Conservation (phyloP, 2,797 vertebrate species). For the Parauchenoglanis punctatus region DNA sequence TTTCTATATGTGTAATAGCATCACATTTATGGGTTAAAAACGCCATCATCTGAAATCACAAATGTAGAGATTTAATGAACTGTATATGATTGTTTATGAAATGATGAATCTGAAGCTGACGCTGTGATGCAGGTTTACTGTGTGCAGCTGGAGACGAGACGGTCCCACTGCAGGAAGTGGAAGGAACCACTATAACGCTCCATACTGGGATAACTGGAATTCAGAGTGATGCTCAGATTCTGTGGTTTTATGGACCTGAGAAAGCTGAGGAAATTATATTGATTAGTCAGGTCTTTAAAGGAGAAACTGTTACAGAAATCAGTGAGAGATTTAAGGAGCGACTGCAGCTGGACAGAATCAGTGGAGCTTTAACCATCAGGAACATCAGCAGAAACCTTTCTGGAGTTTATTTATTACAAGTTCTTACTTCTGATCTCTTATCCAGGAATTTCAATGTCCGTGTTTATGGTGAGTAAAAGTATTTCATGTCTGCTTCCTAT, state of each 20-base stretch:
- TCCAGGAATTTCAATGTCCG: not conserved
- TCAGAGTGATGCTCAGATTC: not conserved
- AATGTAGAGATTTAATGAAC: not conserved
- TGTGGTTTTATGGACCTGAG: not conserved
- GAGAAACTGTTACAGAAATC: constrained; percentile 7
- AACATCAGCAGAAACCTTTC: not conserved
- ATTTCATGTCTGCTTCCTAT: not conserved
- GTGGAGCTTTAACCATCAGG: constrained; percentile 26
- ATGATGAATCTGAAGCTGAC: not conserved
- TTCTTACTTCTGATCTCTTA: not conserved
- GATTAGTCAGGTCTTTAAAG: not conserved
- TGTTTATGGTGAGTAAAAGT: constrained; percentile 29
- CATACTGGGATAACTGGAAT: constrained; percentile 1
- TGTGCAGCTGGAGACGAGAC: not conserved
- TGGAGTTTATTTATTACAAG: not conserved
- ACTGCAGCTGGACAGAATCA: constrained; percentile 20
- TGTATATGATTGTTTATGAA: not conserved
- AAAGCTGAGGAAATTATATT: not conserved
- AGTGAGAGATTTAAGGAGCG: constrained; percentile 8
- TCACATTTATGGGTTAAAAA: too few species aligned
- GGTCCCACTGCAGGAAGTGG: not conserved
- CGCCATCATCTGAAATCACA: not conserved
- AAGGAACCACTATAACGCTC: not conserved
- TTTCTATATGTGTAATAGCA: too few species aligned
- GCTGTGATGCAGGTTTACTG: constrained; percentile 1